phyloP scores from a whole-genome alignment of 1,140 invertebrate species.

The Hyles euphorbiae region DNA sequence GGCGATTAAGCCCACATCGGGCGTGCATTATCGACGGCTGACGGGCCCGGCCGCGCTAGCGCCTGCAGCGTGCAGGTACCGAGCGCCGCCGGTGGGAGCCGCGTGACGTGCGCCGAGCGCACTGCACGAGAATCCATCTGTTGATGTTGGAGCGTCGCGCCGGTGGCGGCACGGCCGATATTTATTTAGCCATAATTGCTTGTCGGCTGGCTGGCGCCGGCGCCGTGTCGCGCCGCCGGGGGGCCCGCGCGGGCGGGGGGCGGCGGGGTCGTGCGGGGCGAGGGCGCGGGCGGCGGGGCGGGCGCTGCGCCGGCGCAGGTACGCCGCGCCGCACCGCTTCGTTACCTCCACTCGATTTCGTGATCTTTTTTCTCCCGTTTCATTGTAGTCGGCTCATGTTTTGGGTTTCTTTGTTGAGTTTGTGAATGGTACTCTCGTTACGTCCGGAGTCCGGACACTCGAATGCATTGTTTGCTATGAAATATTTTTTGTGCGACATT shows the following conservation, averaged over 20 bases:
- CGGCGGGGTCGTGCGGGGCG: conserved; percentile 16
- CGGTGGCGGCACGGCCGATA: conserved; percentile 60
- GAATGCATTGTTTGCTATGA: background rate
- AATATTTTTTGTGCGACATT: too few relatives aligned
- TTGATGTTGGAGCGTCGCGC: conserved; percentile 29
- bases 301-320: conserved; percentile 45
- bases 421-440: conserved; percentile 60
- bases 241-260: conserved; percentile 19
- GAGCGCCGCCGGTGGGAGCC: too few relatives aligned
- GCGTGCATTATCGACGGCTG: background rate
- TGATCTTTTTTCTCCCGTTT: conserved; percentile 56
- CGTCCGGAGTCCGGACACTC: conserved; percentile 7
- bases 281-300: conserved; percentile 3
- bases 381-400: conserved; percentile 55
- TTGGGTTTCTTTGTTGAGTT: conserved; percentile 63
- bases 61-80: too few relatives aligned
- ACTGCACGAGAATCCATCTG: conserved; percentile 53
- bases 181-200: conserved; percentile 74
- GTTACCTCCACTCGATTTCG: conserved; percentile 60
- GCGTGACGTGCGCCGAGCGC: background rate
- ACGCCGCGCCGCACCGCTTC: conserved; percentile 38
- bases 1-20: conserved; percentile 23
- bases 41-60: too few relatives aligned
- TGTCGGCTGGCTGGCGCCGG: conserved; percentile 65
- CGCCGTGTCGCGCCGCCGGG: conserved; percentile 57